phyloP scores from a whole-genome alignment of 2,888 invertebrate species.

The Ormyrus rosae region DNA sequence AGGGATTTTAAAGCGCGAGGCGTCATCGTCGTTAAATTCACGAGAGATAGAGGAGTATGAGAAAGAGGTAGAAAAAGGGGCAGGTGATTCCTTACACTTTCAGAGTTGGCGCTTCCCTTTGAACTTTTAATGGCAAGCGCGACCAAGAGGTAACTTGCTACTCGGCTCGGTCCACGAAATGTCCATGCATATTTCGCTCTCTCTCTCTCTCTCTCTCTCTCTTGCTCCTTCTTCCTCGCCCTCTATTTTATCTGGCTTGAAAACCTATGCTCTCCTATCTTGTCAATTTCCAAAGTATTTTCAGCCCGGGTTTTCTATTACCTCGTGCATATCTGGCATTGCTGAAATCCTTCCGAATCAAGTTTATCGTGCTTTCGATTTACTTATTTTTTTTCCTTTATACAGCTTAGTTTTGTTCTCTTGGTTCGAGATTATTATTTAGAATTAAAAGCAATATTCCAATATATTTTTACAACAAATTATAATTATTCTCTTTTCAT shows the following conservation, averaged over 20 bases:
- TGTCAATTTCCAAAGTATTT: background rate
- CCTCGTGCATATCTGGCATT: background rate
- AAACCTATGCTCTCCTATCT: background rate
- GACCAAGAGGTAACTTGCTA: slow-evolving; percentile 49
- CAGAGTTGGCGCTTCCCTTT: slow-evolving; percentile 44
- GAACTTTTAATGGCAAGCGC: slow-evolving; percentile 53
- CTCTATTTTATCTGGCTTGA: slow-evolving; percentile 8
- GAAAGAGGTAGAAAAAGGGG: slow-evolving; percentile 1
- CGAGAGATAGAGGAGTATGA: slow-evolving; percentile 1
- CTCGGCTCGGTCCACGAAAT: slow-evolving; percentile 9
- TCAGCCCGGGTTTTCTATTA: background rate
- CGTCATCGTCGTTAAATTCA: slow-evolving; percentile 32
- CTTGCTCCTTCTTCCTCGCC: background rate
- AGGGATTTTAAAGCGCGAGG: slow-evolving; percentile 22
- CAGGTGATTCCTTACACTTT: slow-evolving; percentile 41
- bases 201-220: slow-evolving; percentile 9
- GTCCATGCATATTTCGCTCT: slow-evolving; percentile 39
- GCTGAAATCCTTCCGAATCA: slow-evolving; percentile 11
- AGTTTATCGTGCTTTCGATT: background rate
- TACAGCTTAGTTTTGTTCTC: too few species aligned
- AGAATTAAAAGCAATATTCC: too few species aligned
- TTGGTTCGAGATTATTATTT: too few species aligned
- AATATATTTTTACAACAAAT: too few species aligned
- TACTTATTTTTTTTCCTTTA: too few species aligned
- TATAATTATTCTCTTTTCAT: too few species aligned